Conservation (phyloP, 1,140 invertebrate genomes). For the Pararge aegeria region DNA sequence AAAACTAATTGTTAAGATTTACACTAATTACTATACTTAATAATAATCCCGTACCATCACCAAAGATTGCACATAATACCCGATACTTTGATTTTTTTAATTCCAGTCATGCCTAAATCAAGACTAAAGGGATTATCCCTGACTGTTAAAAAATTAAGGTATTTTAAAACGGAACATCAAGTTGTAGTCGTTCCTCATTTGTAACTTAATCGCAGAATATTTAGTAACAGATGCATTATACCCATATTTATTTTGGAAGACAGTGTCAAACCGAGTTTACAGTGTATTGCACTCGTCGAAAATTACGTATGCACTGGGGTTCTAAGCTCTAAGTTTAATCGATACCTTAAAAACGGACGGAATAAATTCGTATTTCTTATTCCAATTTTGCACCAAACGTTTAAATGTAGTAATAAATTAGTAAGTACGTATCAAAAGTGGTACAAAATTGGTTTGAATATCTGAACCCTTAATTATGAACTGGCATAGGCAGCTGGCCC, state of each 20-base stretch:
- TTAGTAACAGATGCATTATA: constrained; percentile 37
- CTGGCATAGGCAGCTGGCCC: constrained; percentile 82
- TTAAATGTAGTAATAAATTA: constrained; percentile 27
- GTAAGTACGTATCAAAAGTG: constrained; percentile 42
- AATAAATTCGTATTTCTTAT: constrained; percentile 59
- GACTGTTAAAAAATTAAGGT: constrained; percentile 76
- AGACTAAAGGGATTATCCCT: constrained; percentile 44
- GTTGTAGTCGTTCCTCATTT: constrained; percentile 38
- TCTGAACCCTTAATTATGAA: constrained; percentile 75
- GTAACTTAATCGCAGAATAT: constrained; percentile 18
- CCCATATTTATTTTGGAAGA: constrained; percentile 66
- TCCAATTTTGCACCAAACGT: constrained; percentile 27
- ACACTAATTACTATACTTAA: constrained; percentile 63
- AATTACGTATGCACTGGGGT: not conserved
- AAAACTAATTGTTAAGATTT: constrained; percentile 42
- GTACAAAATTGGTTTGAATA: constrained; percentile 27
- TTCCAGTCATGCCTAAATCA: constrained; percentile 74
- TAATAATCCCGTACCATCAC: constrained; percentile 78
- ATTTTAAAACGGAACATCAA: constrained; percentile 53
- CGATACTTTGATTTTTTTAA: constrained; percentile 81
- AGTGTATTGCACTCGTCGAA: not conserved
- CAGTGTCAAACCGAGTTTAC: constrained; percentile 22
- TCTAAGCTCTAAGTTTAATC: not conserved
- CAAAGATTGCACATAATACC: constrained; percentile 82
- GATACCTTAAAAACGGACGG: constrained; percentile 53